Conservation (phyloP, 2,113 vertebrate species). For the Eclectus roratus region DNA sequence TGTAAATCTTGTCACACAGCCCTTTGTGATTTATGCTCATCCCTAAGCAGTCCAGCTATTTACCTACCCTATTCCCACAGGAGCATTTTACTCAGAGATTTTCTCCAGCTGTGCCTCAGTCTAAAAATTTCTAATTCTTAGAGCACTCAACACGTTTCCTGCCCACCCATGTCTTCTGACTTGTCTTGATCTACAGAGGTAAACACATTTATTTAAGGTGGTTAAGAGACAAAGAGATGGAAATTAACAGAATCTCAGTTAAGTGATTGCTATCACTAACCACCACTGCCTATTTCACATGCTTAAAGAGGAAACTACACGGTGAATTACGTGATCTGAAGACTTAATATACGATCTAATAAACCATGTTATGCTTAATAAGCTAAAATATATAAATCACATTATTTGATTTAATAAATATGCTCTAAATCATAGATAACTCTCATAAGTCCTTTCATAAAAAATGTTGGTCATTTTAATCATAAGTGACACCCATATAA, state of each 20-base stretch:
- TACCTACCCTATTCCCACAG: background rate
- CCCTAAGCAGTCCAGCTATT: background rate
- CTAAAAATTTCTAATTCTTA: background rate
- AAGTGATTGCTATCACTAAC: background rate
- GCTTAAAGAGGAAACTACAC: background rate
- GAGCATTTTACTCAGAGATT: background rate
- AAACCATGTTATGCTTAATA: background rate
- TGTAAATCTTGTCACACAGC: background rate
- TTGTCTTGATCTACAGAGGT: background rate
- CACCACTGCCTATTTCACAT: background rate
- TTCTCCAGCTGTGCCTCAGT: background rate
- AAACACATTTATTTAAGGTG: background rate
- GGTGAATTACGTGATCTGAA: background rate
- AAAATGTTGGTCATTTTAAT: background rate
- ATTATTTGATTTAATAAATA: background rate
- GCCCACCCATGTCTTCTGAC: background rate
- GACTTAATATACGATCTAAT: background rate
- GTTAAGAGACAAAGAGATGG: background rate
- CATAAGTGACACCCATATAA: background rate
- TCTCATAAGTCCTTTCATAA: background rate
- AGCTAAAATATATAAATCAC: background rate
- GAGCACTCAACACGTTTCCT: background rate
- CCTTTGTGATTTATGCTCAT: background rate
- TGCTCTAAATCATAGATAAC: background rate
- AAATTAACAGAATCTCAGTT: background rate